phyloP scores from a whole-genome alignment of 2,797 vertebrate species.

The Siniperca obscura region DNA sequence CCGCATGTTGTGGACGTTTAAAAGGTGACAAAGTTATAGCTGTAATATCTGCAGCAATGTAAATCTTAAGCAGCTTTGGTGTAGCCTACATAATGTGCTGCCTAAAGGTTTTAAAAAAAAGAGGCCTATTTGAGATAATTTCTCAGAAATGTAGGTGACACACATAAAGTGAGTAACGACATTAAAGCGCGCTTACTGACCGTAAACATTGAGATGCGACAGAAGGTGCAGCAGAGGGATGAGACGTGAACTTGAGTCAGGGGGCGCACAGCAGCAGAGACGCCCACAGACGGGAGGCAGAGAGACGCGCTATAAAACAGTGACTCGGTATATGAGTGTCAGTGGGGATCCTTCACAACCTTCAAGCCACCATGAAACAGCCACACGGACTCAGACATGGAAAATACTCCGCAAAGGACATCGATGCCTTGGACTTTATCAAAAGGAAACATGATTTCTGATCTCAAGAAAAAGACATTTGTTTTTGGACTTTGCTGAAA shows the following conservation, averaged over 20 bases:
- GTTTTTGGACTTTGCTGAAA: slow-evolving; percentile 31
- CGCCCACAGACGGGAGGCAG: slow-evolving; percentile 50
- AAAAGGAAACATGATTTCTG: slow-evolving; percentile 26
- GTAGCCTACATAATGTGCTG: neutral
- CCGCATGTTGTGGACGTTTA: neutral
- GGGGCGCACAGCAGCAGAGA: slow-evolving; percentile 39
- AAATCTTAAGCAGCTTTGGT: neutral
- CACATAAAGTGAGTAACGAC: slow-evolving; percentile 14
- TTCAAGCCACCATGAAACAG: slow-evolving; percentile 22
- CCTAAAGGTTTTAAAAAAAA: neutral
- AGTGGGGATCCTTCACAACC: slow-evolving; percentile 30
- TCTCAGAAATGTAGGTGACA: slow-evolving; percentile 33
- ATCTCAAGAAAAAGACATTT: neutral
- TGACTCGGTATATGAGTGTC: slow-evolving; percentile 2
- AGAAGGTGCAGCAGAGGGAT: neutral
- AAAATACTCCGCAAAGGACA: neutral
- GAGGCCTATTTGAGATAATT: neutral
- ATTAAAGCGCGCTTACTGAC: neutral
- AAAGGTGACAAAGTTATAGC: neutral
- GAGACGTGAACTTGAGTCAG: slow-evolving; percentile 30
- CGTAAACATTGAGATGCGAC: neutral
- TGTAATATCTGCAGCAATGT: neutral
- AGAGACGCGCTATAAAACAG: slow-evolving; percentile 58
- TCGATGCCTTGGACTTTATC: neutral
- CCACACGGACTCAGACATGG: neutral